Evolutionary conservation across 2,797 vertebrate genomes (phyloP).

Genomic region (Darevskia mixta): DNA sequence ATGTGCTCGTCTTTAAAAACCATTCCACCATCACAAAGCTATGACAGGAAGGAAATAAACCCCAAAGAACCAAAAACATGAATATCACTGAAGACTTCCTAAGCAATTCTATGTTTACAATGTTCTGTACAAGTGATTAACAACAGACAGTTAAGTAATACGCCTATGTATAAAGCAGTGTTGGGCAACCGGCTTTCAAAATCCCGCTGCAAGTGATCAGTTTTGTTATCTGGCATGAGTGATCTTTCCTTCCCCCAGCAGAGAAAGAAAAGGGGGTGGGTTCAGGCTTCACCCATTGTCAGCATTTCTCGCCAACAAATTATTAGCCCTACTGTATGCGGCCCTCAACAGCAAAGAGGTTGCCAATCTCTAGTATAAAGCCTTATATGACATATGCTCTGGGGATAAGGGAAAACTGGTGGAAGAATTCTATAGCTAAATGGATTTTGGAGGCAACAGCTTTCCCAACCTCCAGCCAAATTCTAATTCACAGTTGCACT

Average conservation of each 20-base stretch:
- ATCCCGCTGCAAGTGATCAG: neutral
- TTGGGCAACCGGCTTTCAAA: neutral
- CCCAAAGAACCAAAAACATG: neutral
- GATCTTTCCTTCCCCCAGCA: neutral
- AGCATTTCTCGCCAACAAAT: too few species aligned
- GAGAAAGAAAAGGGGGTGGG: neutral
- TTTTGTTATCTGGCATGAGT: neutral
- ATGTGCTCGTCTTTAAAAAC: conserved; percentile 78
- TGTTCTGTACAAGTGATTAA: neutral
- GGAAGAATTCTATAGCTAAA: neutral
- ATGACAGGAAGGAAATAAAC: conserved; percentile 38
- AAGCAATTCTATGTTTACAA: neutral
- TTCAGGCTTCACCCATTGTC: too few species aligned
- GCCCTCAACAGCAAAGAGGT: too few species aligned
- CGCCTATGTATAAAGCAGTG: neutral
- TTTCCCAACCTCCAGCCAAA: neutral
- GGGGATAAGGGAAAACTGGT: neutral
- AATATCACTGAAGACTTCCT: neutral
- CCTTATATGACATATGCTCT: neutral
- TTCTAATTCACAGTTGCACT: neutral
- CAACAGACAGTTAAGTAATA: neutral
- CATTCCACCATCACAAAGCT: conserved; percentile 83
- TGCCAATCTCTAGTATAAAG: too few species aligned
- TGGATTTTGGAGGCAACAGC: neutral
- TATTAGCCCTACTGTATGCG: too few species aligned